Conservation (phyloP, 2,113 vertebrate species). For the Cynocephalus volans region DNA sequence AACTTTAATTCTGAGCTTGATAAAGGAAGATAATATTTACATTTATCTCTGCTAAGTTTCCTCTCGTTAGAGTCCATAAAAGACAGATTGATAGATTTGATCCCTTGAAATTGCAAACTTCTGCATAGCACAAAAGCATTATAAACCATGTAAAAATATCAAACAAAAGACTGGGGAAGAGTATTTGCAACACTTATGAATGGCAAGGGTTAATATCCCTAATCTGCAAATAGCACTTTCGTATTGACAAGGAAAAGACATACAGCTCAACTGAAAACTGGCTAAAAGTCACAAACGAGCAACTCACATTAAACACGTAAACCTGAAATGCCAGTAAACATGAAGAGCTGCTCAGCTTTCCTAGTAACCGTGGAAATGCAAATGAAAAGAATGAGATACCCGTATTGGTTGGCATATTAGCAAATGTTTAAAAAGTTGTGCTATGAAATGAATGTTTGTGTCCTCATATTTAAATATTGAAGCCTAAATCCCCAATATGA, state of each 20-base stretch:
- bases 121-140: slow-evolving; percentile 19
- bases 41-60: not conserved
- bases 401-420: not conserved
- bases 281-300: not conserved
- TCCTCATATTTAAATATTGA: not conserved
- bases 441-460: not conserved
- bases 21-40: not conserved
- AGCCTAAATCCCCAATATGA: not conserved
- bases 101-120: not conserved
- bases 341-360: not conserved
- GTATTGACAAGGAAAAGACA: not conserved
- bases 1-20: slow-evolving; percentile 45
- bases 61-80: not conserved
- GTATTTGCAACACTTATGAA: not conserved
- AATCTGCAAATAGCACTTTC: not conserved
- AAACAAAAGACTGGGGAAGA: not conserved
- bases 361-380: not conserved
- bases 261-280: not conserved
- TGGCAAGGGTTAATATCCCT: not conserved
- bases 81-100: not conserved
- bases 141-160: not conserved
- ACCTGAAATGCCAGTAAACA: not conserved
- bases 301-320: not conserved
- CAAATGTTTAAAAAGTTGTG: not conserved
- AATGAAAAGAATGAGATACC: not conserved